Evolutionary conservation across 2,888 invertebrate genomes (phyloP).

Genomic region (Rhyacophila evoluta): DNA sequence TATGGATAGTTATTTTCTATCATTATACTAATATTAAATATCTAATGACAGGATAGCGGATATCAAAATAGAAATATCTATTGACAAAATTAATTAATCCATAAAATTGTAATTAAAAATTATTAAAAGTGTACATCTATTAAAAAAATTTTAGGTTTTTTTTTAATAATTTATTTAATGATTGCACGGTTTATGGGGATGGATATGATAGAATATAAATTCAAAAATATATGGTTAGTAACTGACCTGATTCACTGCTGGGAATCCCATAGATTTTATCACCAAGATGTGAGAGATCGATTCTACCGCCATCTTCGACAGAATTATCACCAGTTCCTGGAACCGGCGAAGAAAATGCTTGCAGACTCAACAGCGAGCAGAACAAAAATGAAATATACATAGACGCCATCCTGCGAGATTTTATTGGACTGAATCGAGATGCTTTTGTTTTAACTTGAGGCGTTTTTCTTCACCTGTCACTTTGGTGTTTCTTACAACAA

Average conservation of each 20-base stretch:
- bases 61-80: too few species aligned
- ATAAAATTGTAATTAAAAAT: too few species aligned
- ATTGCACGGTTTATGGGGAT: too few species aligned
- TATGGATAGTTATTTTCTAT: too few species aligned
- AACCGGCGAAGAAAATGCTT: background rate
- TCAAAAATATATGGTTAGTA: background rate
- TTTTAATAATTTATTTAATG: too few species aligned
- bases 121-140: too few species aligned
- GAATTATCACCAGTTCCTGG: slow-evolving; percentile 12
- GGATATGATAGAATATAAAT: too few species aligned
- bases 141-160: too few species aligned
- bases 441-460: background rate
- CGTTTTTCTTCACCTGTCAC: background rate
- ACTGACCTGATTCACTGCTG: slow-evolving; percentile 32
- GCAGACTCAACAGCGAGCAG: background rate
- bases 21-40: too few species aligned
- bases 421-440: background rate
- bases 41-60: too few species aligned
- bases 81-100: too few species aligned
- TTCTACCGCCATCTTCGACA: slow-evolving; percentile 3
- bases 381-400: background rate
- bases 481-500: slow-evolving; percentile 35
- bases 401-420: background rate
- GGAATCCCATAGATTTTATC: slow-evolving; percentile 38
- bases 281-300: slow-evolving; percentile 43